Conservation (phyloP, 2,888 invertebrate genomes). For the Tipula lateralis region DNA sequence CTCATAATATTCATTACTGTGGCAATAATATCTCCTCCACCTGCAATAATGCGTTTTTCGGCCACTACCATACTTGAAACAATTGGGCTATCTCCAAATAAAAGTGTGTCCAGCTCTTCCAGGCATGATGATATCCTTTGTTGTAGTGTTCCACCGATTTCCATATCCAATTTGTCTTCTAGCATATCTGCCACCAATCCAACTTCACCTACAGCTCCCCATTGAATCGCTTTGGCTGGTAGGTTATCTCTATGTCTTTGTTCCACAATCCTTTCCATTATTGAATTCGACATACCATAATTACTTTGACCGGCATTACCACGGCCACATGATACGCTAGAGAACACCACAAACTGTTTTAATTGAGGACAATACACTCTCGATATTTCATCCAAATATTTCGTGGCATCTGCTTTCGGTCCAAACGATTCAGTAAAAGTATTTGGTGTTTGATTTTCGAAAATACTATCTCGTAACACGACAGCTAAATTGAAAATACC, state of each 20-base stretch:
- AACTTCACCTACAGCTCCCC: constrained; percentile 89
- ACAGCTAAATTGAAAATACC: constrained; percentile 90
- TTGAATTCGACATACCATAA: constrained; percentile 85
- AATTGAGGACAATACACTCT: constrained; percentile 55
- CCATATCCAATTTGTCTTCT: constrained; percentile 62
- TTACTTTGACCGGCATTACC: constrained; percentile 90
- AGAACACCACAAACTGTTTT: constrained; percentile 82
- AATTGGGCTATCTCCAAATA: constrained; percentile 64
- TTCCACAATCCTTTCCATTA: constrained; percentile 85
- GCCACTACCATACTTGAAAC: constrained; percentile 84
- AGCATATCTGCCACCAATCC: constrained; percentile 76
- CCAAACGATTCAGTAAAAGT: constrained; percentile 62
- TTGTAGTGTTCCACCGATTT: constrained; percentile 76
- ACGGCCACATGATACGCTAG: constrained; percentile 84
- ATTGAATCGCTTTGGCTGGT: constrained; percentile 80
- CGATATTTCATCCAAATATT: constrained; percentile 65
- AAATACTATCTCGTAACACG: constrained; percentile 66
- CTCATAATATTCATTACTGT: constrained; percentile 66
- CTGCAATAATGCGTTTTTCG: constrained; percentile 60
- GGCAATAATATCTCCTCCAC: constrained; percentile 64
- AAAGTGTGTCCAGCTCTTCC: constrained; percentile 64
- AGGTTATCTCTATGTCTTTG: constrained; percentile 61
- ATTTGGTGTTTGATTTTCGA: constrained; percentile 70
- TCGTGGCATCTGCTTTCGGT: constrained; percentile 79
- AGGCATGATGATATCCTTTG: constrained; percentile 82